These are phyloP conservation scores for Pipistrellus pipistrellus DNA, from an alignment of 2,797 vertebrate genomes.

Conservation along the genomic window DNA sequence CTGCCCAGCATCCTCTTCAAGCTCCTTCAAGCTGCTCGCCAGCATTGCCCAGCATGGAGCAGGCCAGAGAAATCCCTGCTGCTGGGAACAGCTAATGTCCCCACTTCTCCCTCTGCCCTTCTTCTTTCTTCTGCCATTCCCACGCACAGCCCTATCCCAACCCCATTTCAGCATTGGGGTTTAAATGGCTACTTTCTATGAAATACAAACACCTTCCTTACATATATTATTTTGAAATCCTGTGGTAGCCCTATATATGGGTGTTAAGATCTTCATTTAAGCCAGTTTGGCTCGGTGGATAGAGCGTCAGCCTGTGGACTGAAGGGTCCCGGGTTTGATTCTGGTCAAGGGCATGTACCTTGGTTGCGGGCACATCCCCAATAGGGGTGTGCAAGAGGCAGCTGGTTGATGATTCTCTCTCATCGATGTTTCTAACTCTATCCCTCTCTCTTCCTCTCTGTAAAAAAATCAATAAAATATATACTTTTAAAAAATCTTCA, in stretches of 20 bases:
- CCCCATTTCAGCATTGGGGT: neutral
- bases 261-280: neutral
- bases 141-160: neutral
- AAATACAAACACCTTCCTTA: slow-evolving; percentile 2
- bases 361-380: too few relatives aligned
- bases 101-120: neutral
- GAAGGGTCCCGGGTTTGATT: too few relatives aligned
- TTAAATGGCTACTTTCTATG: slow-evolving; percentile 25
- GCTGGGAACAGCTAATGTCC: neutral
- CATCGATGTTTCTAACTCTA: too few relatives aligned
- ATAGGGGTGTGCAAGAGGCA: too few relatives aligned
- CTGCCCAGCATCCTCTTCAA: neutral
- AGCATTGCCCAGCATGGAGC: neutral
- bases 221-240: slow-evolving; percentile 26
- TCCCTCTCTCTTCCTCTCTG: too few relatives aligned
- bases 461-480: too few relatives aligned
- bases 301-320: too few relatives aligned
- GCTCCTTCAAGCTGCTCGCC: neutral
- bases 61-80: slow-evolving; percentile 5
- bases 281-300: too few relatives aligned
- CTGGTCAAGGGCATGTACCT: too few relatives aligned
- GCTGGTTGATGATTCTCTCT: too few relatives aligned
- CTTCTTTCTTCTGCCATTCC: neutral
- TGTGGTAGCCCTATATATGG: neutral
- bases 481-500: neutral